Percentiles rank a stretch among this genome's conserved stretches.
Evolutionary conservation across 2,888 invertebrate genomes (phyloP).

Genomic region (Lasius platythorax): DNA sequence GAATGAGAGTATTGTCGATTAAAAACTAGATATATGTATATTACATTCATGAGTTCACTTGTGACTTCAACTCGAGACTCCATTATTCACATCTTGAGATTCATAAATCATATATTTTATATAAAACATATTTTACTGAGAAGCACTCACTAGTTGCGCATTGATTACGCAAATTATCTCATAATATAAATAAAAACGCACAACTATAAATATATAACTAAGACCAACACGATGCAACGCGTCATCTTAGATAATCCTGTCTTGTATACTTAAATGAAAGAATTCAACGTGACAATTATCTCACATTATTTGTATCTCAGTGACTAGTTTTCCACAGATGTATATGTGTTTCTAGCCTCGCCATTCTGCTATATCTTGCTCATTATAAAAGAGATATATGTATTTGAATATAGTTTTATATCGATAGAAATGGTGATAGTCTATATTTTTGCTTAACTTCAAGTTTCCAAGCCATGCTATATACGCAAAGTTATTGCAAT

Average conservation of each 20-base stretch:
- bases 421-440: slow-evolving; percentile 49
- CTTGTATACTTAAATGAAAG: slow-evolving; percentile 15
- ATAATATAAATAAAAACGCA: slow-evolving; percentile 29
- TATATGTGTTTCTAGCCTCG: background rate
- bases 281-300: slow-evolving; percentile 24
- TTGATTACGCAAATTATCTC: slow-evolving; percentile 51
- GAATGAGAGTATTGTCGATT: slow-evolving; percentile 79
- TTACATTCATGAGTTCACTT: slow-evolving; percentile 17
- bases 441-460: slow-evolving; percentile 52
- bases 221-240: background rate
- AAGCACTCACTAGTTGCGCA: slow-evolving; percentile 19
- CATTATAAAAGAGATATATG: slow-evolving; percentile 48
- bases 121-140: slow-evolving; percentile 26
- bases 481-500: slow-evolving; percentile 66
- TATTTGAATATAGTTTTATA: slow-evolving; percentile 56
- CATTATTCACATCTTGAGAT: slow-evolving; percentile 15
- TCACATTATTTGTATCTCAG: slow-evolving; percentile 16
- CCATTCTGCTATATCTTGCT: background rate
- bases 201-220: slow-evolving; percentile 26
- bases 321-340: slow-evolving; percentile 20
- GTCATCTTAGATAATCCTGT: slow-evolving; percentile 8
- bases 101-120: slow-evolving; percentile 11
- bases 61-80: slow-evolving; percentile 3
- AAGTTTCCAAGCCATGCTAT: slow-evolving; percentile 67
- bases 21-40: slow-evolving; percentile 71